phyloP scores from a whole-genome alignment of 2,113 vertebrate genomes.

The Lasiurus borealis region DNA sequence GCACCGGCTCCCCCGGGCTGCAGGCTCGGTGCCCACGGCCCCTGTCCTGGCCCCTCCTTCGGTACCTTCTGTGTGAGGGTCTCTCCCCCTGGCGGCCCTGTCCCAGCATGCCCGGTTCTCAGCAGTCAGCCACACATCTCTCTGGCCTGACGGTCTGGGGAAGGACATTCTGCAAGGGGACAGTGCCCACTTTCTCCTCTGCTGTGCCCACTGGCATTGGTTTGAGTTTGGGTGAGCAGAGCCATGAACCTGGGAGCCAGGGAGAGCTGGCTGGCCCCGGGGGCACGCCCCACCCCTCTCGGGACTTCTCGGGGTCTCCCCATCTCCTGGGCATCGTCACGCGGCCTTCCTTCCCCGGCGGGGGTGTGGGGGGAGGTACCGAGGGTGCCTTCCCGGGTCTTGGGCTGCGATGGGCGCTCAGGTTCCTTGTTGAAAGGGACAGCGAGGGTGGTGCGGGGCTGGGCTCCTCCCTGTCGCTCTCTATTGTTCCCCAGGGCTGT shows the following conservation, averaged over 20 bases:
- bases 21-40: fast-evolving
- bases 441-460: fast-evolving
- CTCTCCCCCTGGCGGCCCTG: fast-evolving
- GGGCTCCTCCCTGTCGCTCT: not conserved
- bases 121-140: not conserved
- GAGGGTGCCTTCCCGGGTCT: too few relatives aligned
- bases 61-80: fast-evolving
- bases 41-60: fast-evolving
- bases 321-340: fast-evolving
- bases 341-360: not conserved
- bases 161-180: not conserved
- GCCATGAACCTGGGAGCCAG: too few relatives aligned
- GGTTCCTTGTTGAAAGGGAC: not conserved
- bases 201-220: not conserved
- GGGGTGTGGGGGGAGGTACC: too few relatives aligned
- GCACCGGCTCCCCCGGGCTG: not conserved
- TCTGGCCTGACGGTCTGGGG: not conserved
- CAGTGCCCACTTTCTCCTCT: not conserved
- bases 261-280: not conserved
- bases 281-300: fast-evolving
- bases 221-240: not conserved
- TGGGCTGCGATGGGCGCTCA: too few relatives aligned
- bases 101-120: not conserved
- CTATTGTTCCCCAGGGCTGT: fast-evolving
- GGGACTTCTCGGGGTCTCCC: not conserved